Base-by-base conservation (phyloP, 2,113 vertebrate genomes). In the Motacilla tschutschensis region DNA sequence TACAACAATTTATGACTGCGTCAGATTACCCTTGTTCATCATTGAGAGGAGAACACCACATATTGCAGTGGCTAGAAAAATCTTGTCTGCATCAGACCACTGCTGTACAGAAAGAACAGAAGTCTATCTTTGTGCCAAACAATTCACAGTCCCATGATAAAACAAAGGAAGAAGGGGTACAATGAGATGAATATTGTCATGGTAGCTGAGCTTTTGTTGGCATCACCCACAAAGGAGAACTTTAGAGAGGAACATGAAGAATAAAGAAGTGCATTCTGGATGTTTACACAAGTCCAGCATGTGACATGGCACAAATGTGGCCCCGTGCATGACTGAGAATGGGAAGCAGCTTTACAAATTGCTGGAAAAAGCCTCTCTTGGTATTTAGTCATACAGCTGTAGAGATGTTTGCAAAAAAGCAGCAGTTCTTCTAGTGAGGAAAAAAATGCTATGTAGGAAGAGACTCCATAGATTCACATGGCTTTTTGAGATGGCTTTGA, bases 191-290 rank as follows among this genome's bases (percentile, higher is more conserved):
- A 16, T 64, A 78, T 88, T 83, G 86, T 81, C 58, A 38, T 60
- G 84, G 41, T 29, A 89, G 83, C 66, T 0, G 6, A 69, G 64
- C 65, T 91, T 80, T 87, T 76, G 57, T 92, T 89, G 36, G 35
- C 54, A 38, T 81, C 35, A 51, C 46, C 16, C 78, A 41, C 78
- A 93, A 91, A 81, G 50, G 62, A 88, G 83, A 91, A 91, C 83
- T 93, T 94, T 26, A 75, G 83, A 88, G 88, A 75, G 86, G 91
- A 94, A 92, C 78, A 75, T 67, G 46, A 78, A 85, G 81, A 88
- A 88, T 64, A 53, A 90, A 88, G 70, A 80, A 91, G 65, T 90
- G 66, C 28, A 47, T 92, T 86, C 83, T 92, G 73, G 46, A 63
- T 79, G 58, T 88, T 94, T 86, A 75, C 38, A 44, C n/a, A 91